A percentile compares a stretch with the other conserved stretches of the same genome.
These are phyloP conservation scores for Muraenolepis orangiensis DNA, from an alignment of 2,797 vertebrate species.

Conservation along the genomic window DNA sequence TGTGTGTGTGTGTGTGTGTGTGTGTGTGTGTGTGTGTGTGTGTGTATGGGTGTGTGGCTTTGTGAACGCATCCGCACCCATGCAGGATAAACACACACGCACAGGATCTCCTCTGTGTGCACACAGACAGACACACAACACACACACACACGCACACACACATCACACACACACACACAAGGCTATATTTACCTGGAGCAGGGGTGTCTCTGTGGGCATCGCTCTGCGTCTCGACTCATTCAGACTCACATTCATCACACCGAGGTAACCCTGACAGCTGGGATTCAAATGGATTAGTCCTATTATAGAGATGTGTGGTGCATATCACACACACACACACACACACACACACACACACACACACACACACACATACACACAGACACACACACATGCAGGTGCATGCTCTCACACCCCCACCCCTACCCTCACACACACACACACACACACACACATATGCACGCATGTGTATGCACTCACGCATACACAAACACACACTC, in stretches of 20 bases:
- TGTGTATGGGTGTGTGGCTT: too few relatives aligned
- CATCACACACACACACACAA: constrained; percentile 46
- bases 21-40: not conserved
- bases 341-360: constrained; percentile 28
- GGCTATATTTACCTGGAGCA: constrained; percentile 58
- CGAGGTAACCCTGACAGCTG: constrained; percentile 79
- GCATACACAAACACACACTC: too few relatives aligned
- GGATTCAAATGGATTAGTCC: constrained; percentile 82
- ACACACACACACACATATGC: too few relatives aligned
- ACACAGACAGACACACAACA: constrained; percentile 11
- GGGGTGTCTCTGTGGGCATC: constrained; percentile 53
- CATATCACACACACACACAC: constrained; percentile 56
- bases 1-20: too few relatives aligned
- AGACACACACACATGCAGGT: constrained; percentile 4
- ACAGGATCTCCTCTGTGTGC: not conserved
- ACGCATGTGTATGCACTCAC: too few relatives aligned
- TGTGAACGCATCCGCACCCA: too few relatives aligned
- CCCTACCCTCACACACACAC: not conserved
- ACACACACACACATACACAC: constrained; percentile 7
- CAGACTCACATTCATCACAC: constrained; percentile 80
- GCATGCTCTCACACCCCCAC: constrained; percentile 7
- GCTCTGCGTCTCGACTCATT: constrained; percentile 77
- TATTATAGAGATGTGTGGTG: constrained; percentile 76
- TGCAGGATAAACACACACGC: too few relatives aligned
- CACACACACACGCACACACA: constrained; percentile 35